Percentiles rank a stretch among this genome's conserved stretches.
These are phyloP conservation scores for Cantharis rustica DNA, from an alignment of 2,888 invertebrate species.

Conservation along the genomic window DNA sequence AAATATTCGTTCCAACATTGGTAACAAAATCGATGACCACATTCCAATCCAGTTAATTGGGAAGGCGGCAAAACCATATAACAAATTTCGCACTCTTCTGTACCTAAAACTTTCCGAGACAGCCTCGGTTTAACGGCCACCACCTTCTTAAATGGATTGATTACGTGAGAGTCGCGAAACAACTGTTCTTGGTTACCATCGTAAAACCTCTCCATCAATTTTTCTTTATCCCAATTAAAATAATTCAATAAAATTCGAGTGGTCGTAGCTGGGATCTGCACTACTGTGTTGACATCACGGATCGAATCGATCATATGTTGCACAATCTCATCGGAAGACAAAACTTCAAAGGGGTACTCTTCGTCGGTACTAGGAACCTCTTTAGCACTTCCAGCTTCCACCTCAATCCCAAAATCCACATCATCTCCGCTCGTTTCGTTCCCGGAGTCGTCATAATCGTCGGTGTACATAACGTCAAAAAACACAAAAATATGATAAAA, in stretches of 20 bases:
- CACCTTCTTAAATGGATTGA: slow-evolving; percentile 87
- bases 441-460: slow-evolving; percentile 91
- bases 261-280: slow-evolving; percentile 88
- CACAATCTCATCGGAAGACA: slow-evolving; percentile 95
- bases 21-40: slow-evolving; percentile 95
- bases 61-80: slow-evolving; percentile 78
- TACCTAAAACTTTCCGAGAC: slow-evolving; percentile 70
- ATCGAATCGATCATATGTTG: slow-evolving; percentile 97
- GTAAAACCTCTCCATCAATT: slow-evolving; percentile 95
- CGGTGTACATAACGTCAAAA: slow-evolving; percentile 80
- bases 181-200: slow-evolving; percentile 94
- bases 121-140: slow-evolving; percentile 71
- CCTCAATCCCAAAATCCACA: slow-evolving; percentile 91
- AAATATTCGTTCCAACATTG: slow-evolving; percentile 97
- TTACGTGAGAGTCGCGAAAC: slow-evolving; percentile 92
- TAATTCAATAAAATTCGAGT: slow-evolving; percentile 95
- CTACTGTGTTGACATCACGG: slow-evolving; percentile 94
- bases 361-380: slow-evolving; percentile 84
- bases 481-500: neutral
- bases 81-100: slow-evolving; percentile 94
- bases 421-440: slow-evolving; percentile 94
- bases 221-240: slow-evolving; percentile 99
- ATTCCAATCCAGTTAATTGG: slow-evolving; percentile 93
- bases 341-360: slow-evolving; percentile 92
- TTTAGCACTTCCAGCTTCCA: slow-evolving; percentile 75